Evolutionary conservation across 1,140 invertebrate genomes (phyloP).

Genomic region (Trissolcus basalis): DNA sequence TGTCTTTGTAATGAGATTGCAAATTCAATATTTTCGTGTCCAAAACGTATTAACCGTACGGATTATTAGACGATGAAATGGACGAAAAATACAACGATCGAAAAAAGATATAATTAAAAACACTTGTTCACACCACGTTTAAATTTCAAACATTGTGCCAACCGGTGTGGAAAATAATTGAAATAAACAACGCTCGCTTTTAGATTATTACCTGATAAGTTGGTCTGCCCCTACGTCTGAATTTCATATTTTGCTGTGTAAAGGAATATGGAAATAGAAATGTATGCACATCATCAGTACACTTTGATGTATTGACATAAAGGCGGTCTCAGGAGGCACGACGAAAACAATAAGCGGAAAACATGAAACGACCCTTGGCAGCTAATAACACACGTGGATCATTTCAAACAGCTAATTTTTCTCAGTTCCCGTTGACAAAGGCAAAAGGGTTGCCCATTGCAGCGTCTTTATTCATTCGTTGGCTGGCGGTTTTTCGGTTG

Average conservation of each 20-base stretch:
- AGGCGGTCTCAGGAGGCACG: slow-evolving; percentile 65
- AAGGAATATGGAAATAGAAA: slow-evolving; percentile 56
- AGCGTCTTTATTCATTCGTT: slow-evolving; percentile 54
- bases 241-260: slow-evolving; percentile 58
- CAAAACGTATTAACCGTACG: slow-evolving; percentile 20
- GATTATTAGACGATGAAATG: slow-evolving; percentile 9
- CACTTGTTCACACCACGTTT: too few species aligned
- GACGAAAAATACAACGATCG: too few species aligned
- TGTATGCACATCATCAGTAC: slow-evolving; percentile 50
- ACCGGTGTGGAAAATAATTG: too few species aligned
- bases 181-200: too few species aligned
- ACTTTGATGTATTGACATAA: slow-evolving; percentile 75
- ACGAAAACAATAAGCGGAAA: slow-evolving; percentile 73
- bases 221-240: slow-evolving; percentile 5
- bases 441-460: slow-evolving; percentile 69
- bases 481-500: slow-evolving; percentile 50
- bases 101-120: too few species aligned
- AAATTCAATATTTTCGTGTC: slow-evolving; percentile 22
- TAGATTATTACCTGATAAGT: slow-evolving; percentile 31
- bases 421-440: slow-evolving; percentile 66
- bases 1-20: slow-evolving; percentile 31
- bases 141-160: too few species aligned
- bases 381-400: slow-evolving; percentile 76
- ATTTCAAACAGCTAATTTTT: slow-evolving; percentile 76
- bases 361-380: slow-evolving; percentile 75